phyloP scores from a whole-genome alignment of 2,888 invertebrate genomes.

The Leptopilina myrica region DNA sequence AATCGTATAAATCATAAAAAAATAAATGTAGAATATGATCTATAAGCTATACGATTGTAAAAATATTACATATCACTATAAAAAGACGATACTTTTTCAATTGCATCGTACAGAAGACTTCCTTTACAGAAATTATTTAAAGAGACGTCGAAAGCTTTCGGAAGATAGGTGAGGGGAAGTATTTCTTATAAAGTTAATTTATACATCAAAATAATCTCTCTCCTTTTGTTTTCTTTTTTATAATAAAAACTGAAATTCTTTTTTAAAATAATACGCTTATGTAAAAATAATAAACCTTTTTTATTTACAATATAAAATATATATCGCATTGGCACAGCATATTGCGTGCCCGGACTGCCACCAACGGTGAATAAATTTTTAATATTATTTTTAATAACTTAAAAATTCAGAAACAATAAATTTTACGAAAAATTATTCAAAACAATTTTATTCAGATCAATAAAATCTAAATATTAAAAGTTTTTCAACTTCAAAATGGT shows the following conservation, averaged over 20 bases:
- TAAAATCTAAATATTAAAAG: too few species aligned
- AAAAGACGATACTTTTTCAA: constrained; percentile 18
- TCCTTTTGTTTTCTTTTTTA: neutral
- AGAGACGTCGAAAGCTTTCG: constrained; percentile 37
- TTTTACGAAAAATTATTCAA: neutral
- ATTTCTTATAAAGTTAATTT: constrained; percentile 13
- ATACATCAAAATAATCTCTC: constrained; percentile 36
- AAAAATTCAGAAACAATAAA: neutral
- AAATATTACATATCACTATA: constrained; percentile 37
- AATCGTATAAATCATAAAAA: constrained; percentile 35
- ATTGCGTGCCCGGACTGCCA: constrained; percentile 68
- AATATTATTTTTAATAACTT: constrained; percentile 25
- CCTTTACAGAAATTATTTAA: constrained; percentile 34
- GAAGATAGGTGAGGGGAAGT: constrained; percentile 35
- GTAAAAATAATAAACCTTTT: constrained; percentile 57
- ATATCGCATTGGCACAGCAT: constrained; percentile 71
- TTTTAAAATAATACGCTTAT: constrained; percentile 11
- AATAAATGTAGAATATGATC: constrained; percentile 32
- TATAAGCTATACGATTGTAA: constrained; percentile 23
- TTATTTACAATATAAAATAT: constrained; percentile 69
- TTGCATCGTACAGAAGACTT: constrained; percentile 22
- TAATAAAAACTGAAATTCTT: neutral
- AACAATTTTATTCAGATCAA: too few species aligned
- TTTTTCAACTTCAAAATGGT: too few species aligned
- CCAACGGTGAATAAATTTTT: constrained; percentile 46